A percentile compares a stretch with the other conserved stretches of the same genome.
These are phyloP conservation scores for Conger conger DNA, from an alignment of 2,113 vertebrate species.

Conservation along the genomic window DNA sequence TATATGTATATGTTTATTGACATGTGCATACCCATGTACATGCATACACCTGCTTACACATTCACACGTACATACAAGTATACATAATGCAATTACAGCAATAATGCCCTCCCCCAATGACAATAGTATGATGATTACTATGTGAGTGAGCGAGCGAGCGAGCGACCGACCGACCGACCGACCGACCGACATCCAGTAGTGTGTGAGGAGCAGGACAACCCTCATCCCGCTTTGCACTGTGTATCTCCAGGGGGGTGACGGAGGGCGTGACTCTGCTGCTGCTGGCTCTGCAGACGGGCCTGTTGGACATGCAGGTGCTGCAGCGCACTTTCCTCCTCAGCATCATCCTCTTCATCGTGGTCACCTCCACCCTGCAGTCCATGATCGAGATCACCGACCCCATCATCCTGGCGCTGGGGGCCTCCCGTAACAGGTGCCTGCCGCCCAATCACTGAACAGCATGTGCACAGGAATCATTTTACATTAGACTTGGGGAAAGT, in stretches of 20 bases:
- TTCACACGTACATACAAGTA: too few species aligned
- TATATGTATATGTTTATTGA: too few species aligned
- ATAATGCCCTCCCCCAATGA: too few species aligned
- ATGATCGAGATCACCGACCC: slow-evolving; percentile 85
- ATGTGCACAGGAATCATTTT: not conserved
- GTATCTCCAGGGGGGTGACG: slow-evolving; percentile 72
- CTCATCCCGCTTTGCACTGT: not conserved
- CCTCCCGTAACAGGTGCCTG: slow-evolving; percentile 76
- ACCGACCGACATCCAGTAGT: too few species aligned
- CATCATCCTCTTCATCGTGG: slow-evolving; percentile 88
- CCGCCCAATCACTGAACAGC: not conserved
- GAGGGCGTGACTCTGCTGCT: slow-evolving; percentile 82
- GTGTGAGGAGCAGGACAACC: too few species aligned
- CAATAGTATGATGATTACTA: too few species aligned
- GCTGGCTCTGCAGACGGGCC: slow-evolving; percentile 82
- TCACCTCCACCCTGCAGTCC: slow-evolving; percentile 83
- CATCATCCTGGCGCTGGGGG: slow-evolving; percentile 76
- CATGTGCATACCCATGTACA: too few species aligned
- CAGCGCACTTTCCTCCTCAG: slow-evolving; percentile 87
- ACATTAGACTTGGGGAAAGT: not conserved
- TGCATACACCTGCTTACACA: too few species aligned
- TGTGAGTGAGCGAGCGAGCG: too few species aligned
- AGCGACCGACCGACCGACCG: too few species aligned
- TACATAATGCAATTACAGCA: too few species aligned
- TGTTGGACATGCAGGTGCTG: slow-evolving; percentile 78